Conservation (phyloP, 92 coral and sea anemone genomes). For the Epizoanthus ramosus region DNA sequence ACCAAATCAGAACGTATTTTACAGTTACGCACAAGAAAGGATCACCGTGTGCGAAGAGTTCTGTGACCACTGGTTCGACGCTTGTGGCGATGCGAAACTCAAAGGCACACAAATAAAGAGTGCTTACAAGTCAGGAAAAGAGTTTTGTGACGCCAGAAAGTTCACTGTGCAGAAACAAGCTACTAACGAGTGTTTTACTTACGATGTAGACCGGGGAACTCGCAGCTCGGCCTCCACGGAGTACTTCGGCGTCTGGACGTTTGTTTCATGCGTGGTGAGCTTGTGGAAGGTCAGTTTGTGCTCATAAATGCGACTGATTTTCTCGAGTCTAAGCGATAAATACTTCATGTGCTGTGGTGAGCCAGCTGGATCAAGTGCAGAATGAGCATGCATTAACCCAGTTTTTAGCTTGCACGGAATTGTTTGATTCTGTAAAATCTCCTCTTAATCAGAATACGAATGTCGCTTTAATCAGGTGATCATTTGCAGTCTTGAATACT, state of each 20-base stretch:
- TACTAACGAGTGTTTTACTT: constrained; percentile 59
- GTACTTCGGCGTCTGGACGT: background rate
- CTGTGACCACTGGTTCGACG: constrained; percentile 77
- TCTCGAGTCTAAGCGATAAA: background rate
- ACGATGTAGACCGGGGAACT: background rate
- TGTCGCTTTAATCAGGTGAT: too few relatives aligned
- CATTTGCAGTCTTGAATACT: too few relatives aligned
- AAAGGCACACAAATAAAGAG: constrained; percentile 77
- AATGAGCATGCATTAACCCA: too few relatives aligned
- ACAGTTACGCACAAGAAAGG: constrained; percentile 64
- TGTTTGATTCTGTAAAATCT: too few relatives aligned
- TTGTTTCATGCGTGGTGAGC: background rate
- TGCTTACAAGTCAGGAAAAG: constrained; percentile 73
- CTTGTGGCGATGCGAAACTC: constrained; percentile 79
- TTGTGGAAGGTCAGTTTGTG: background rate
- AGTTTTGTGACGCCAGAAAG: constrained; percentile 90
- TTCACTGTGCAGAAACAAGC: constrained; percentile 59
- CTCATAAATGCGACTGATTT: background rate
- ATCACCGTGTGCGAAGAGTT: constrained; percentile 86
- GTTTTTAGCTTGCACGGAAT: too few relatives aligned
- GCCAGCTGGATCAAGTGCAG: background rate
- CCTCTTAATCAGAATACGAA: too few relatives aligned
- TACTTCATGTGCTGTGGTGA: too few relatives aligned
- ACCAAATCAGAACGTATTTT: constrained; percentile 85
- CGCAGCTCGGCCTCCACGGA: constrained; percentile 8